Evolutionary conservation across 2,888 invertebrate genomes (phyloP).

Genomic region (Pristionchus maxplancki): DNA sequence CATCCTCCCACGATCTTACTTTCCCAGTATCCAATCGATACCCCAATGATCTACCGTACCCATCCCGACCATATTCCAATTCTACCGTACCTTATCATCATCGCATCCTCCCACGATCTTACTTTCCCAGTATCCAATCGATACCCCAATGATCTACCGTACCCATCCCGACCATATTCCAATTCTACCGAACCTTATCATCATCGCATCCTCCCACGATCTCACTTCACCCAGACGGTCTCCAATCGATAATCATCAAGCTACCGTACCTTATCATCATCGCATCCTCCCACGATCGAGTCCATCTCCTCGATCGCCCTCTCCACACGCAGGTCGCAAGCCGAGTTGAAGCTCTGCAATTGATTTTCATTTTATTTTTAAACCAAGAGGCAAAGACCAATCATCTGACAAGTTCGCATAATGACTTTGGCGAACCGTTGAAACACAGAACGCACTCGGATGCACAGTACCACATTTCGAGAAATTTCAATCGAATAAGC

Average conservation of each 20-base stretch:
- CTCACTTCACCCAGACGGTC: background rate
- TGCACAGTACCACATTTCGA: too few species aligned
- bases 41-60: background rate
- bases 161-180: slow-evolving; percentile 6
- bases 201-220: background rate
- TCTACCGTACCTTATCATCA: background rate
- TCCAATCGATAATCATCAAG: background rate
- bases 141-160: background rate
- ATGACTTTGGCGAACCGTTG: too few species aligned
- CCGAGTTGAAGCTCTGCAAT: background rate
- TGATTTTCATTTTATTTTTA: too few species aligned
- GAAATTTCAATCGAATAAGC: too few species aligned
- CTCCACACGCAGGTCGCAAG: background rate
- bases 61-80: background rate
- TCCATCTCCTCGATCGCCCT: slow-evolving; percentile 28
- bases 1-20: background rate
- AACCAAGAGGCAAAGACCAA: too few species aligned
- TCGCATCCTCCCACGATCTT: too few species aligned
- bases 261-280: slow-evolving; percentile 30
- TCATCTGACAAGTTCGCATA: too few species aligned
- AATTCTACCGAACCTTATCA: background rate
- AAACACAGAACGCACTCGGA: too few species aligned
- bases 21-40: too few species aligned
- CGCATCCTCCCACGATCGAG: background rate
- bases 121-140: background rate